A percentile compares a stretch with the other conserved stretches of the same genome.
These are phyloP conservation scores for Tridacna gigas DNA, from an alignment of 2,888 invertebrate species.

Conservation along the genomic window DNA sequence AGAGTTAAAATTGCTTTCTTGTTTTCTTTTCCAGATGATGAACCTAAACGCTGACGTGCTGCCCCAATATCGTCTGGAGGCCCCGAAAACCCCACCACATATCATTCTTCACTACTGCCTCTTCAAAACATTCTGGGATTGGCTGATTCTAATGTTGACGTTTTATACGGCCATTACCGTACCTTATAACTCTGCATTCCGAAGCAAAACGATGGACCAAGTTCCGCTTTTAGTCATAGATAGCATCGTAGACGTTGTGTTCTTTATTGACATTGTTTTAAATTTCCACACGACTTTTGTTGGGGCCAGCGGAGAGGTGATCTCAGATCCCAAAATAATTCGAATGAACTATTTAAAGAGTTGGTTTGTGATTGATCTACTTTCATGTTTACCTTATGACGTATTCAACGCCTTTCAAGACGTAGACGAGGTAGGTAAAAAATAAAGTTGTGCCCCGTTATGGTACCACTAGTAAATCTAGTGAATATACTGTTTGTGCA, in stretches of 20 bases:
- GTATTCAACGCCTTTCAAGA: slow-evolving; percentile 99
- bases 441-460: too few species aligned
- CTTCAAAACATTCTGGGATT: slow-evolving; percentile 99
- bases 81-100: slow-evolving; percentile 99
- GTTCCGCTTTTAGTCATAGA: slow-evolving; percentile 85
- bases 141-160: slow-evolving; percentile 99
- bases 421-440: slow-evolving; percentile 90
- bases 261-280: slow-evolving; percentile 99
- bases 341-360: slow-evolving; percentile 97
- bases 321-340: slow-evolving; percentile 95
- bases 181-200: slow-evolving; percentile 99
- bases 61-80: slow-evolving; percentile 91
- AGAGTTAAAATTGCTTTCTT: neutral
- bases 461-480: too few species aligned
- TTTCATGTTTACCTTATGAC: slow-evolving; percentile 99
- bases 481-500: too few species aligned
- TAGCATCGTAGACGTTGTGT: slow-evolving; percentile 99
- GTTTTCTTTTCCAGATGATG: slow-evolving; percentile 90
- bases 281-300: slow-evolving; percentile 99
- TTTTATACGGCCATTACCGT: slow-evolving; percentile 99
- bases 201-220: slow-evolving; percentile 93
- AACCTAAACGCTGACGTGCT: slow-evolving; percentile 98
- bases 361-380: slow-evolving; percentile 99
- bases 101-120: slow-evolving; percentile 99
- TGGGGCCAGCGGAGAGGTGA: slow-evolving; percentile 93